Evolutionary conservation across 2,113 vertebrate species (phyloP).

Genomic region (Vidua macroura): DNA sequence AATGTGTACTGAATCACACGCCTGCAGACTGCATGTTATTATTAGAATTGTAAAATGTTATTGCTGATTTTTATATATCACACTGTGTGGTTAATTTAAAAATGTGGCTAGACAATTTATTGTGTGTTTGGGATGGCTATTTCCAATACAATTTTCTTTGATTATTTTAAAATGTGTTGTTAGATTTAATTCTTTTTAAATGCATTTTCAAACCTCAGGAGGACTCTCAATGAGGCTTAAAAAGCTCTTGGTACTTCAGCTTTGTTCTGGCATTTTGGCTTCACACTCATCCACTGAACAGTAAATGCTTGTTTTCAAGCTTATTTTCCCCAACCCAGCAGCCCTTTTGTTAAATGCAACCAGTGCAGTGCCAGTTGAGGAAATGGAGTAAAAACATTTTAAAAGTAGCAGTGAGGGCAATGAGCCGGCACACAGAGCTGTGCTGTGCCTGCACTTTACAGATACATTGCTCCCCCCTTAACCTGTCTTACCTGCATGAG

Average conservation of each 20-base stretch:
- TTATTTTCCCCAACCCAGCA: background rate
- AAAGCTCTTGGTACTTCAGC: background rate
- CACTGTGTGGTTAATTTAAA: conserved; percentile 66
- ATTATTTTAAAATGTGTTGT: conserved; percentile 64
- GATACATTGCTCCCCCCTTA: background rate
- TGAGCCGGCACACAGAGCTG: background rate
- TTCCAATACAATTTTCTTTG: conserved; percentile 57
- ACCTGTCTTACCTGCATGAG: background rate
- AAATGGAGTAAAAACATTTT: conserved; percentile 11
- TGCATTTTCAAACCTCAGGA: conserved; percentile 38
- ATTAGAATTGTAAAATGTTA: conserved; percentile 64
- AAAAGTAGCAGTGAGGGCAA: background rate
- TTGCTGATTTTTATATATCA: conserved; percentile 66
- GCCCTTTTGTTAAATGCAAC: background rate
- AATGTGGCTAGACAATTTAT: conserved; percentile 57
- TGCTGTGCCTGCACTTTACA: background rate
- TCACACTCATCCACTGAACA: conserved; percentile 2
- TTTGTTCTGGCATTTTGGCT: conserved; percentile 49
- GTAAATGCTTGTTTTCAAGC: conserved; percentile 43
- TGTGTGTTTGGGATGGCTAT: conserved; percentile 48
- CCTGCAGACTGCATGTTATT: conserved; percentile 58
- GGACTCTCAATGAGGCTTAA: conserved; percentile 29
- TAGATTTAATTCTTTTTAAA: conserved; percentile 51
- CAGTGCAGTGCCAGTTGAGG: background rate
- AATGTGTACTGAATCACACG: conserved; percentile 58